Conservation (phyloP, 2,888 invertebrate genomes). For the Hofmannophila pseudospretella region DNA sequence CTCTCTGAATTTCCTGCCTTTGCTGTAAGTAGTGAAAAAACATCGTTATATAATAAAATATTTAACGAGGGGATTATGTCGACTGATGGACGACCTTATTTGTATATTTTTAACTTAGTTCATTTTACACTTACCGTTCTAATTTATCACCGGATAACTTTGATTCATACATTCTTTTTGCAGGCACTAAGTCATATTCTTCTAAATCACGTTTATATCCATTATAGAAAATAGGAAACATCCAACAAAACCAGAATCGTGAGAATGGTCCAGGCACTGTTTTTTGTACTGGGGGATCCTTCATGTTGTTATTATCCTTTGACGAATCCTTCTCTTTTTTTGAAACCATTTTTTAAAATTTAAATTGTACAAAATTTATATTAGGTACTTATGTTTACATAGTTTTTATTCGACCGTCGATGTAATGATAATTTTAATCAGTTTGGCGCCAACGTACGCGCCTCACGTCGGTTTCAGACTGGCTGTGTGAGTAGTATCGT, state of each 20-base stretch:
- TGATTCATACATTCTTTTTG: constrained; percentile 83
- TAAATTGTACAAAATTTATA: background rate
- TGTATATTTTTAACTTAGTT: too few species aligned
- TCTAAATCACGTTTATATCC: constrained; percentile 85
- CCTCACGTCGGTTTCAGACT: constrained; percentile 16
- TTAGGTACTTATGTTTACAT: too few species aligned
- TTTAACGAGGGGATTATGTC: too few species aligned
- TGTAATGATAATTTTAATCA: too few species aligned
- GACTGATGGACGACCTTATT: too few species aligned
- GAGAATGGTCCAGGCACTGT: constrained; percentile 69
- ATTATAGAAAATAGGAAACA: constrained; percentile 85
- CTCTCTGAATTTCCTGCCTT: too few species aligned
- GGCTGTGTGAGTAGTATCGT: too few species aligned
- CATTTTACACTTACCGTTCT: constrained; percentile 80
- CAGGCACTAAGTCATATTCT: constrained; percentile 84
- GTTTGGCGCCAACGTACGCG: too few species aligned
- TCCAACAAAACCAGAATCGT: constrained; percentile 84
- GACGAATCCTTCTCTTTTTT: constrained; percentile 16
- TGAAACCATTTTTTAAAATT: constrained; percentile 12
- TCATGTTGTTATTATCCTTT: constrained; percentile 18
- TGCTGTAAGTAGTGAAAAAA: too few species aligned
- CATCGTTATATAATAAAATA: too few species aligned
- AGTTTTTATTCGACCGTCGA: too few species aligned
- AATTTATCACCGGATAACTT: constrained; percentile 81
- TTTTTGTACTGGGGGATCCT: constrained; percentile 28